phyloP scores from a whole-genome alignment of 2,113 vertebrate species.

The Syngnathus scovelli region DNA sequence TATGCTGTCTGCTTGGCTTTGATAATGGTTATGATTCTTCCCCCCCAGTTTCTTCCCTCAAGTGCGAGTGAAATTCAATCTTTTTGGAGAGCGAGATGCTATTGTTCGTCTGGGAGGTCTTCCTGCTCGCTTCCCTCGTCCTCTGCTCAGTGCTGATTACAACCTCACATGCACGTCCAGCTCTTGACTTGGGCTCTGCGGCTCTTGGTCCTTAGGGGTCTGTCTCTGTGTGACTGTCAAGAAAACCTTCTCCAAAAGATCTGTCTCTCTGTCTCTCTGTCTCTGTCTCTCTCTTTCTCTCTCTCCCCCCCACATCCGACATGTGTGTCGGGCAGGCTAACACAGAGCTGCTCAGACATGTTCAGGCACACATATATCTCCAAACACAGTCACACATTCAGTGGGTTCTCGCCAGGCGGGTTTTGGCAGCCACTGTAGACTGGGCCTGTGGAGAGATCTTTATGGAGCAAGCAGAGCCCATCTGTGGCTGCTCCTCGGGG shows the following conservation, averaged over 20 bases:
- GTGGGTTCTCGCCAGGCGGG: constrained; percentile 55
- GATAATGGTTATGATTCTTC: constrained; percentile 49
- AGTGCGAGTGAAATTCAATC: constrained; percentile 44
- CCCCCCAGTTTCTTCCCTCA: constrained; percentile 34
- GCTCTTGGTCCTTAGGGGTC: constrained; percentile 36
- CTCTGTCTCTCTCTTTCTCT: background rate
- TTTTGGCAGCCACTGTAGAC: constrained; percentile 64
- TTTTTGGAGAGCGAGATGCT: constrained; percentile 36
- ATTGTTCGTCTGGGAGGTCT: constrained; percentile 51
- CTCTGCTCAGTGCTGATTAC: constrained; percentile 55
- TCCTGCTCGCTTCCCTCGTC: constrained; percentile 33
- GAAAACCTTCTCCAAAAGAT: background rate
- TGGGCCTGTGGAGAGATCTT: constrained; percentile 70
- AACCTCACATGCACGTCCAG: constrained; percentile 50
- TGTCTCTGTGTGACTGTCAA: constrained; percentile 22
- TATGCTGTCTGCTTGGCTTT: constrained; percentile 47
- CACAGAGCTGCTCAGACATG: constrained; percentile 37
- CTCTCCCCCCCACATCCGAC: constrained; percentile 25
- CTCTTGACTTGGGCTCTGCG: constrained; percentile 40
- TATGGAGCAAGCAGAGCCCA: constrained; percentile 70
- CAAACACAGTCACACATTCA: constrained; percentile 43
- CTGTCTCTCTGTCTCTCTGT: background rate
- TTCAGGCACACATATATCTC: constrained; percentile 38
- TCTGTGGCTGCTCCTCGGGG: constrained; percentile 66
- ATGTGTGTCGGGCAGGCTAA: constrained; percentile 23